Evolutionary conservation across 1,140 invertebrate species (phyloP).

Genomic region (Lasaia peninsularis): DNA sequence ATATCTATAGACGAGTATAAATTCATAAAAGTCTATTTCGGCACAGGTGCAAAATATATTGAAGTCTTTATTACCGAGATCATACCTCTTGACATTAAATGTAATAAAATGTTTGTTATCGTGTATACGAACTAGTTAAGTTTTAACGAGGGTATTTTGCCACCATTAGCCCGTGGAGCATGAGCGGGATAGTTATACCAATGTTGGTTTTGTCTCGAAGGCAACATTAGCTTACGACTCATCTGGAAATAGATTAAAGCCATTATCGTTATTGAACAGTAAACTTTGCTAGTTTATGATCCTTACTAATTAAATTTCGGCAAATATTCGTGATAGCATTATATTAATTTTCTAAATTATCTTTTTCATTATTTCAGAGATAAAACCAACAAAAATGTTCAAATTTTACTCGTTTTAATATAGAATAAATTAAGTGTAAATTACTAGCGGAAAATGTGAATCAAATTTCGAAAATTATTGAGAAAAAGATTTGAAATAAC

Average conservation of each 20-base stretch:
- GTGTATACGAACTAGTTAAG: background rate
- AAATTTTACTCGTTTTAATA: no score
- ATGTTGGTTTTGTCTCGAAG: background rate
- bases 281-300: conserved; percentile 2
- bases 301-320: background rate
- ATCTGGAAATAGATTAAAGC: conserved; percentile 2
- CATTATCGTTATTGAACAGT: conserved; percentile 8
- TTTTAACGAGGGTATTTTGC: conserved; percentile 3
- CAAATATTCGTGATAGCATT: background rate
- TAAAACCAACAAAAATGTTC: background rate
- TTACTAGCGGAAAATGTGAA: no score
- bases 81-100: no score
- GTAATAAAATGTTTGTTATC: background rate
- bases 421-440: no score
- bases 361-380: background rate
- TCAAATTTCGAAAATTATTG: no score
- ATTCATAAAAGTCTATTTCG: no score
- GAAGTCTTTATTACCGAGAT: no score
- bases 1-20: no score
- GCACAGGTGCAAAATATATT: no score
- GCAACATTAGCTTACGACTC: conserved; percentile 5
- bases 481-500: background rate
- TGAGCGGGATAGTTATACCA: conserved; percentile 5
- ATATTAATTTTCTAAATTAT: background rate
- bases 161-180: background rate